Conservation (phyloP, 2,888 invertebrate genomes). For the Aphrophora alni region DNA sequence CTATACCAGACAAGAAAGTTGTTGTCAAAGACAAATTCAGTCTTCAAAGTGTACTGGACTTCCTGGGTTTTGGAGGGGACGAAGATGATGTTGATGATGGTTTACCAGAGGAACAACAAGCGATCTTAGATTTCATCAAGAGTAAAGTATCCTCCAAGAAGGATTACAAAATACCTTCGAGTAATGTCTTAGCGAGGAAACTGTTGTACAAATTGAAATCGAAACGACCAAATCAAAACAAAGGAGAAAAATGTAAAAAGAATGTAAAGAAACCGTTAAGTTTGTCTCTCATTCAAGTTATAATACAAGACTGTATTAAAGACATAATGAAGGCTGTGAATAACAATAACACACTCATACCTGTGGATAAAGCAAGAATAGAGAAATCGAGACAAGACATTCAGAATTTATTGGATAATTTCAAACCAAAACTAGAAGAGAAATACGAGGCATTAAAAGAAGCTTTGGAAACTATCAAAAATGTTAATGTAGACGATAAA, state of each 20-base stretch:
- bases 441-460: not conserved
- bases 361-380: not conserved
- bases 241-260: not conserved
- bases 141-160: not conserved
- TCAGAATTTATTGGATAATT: not conserved
- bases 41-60: too few species aligned
- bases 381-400: not conserved
- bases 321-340: not conserved
- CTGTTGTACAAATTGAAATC: not conserved
- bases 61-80: too few species aligned
- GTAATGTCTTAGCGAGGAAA: not conserved
- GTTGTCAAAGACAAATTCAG: too few species aligned
- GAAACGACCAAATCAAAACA: not conserved
- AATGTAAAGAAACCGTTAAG: not conserved
- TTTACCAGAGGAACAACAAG: not conserved
- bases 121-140: not conserved
- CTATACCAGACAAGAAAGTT: too few species aligned
- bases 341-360: not conserved
- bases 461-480: not conserved
- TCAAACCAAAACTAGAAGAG: not conserved
- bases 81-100: too few species aligned
- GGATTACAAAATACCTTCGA: not conserved
- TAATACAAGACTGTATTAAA: not conserved
- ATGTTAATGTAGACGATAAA: not conserved
- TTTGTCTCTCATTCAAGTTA: not conserved